A percentile compares a stretch with the other conserved stretches of the same genome.
These are phyloP conservation scores for Magallana gigas DNA, from an alignment of 1,140 invertebrate genomes.

Conservation along the genomic window DNA sequence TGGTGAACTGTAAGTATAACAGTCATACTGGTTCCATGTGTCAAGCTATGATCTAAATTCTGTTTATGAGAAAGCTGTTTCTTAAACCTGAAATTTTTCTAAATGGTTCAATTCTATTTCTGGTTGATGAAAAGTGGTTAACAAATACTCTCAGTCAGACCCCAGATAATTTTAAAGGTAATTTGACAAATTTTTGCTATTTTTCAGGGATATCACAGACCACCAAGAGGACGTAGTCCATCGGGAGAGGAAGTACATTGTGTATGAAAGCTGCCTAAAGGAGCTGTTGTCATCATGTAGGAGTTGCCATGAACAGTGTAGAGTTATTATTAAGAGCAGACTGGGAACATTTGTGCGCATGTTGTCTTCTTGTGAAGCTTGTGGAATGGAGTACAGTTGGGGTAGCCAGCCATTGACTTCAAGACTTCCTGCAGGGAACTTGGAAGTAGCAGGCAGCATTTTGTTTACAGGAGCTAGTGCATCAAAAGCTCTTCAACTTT, in stretches of 20 bases:
- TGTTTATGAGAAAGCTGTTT: neutral
- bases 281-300: neutral
- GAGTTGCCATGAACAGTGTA: conserved; percentile 4
- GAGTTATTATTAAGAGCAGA: conserved; percentile 8
- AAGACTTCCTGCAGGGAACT: conserved; percentile 33
- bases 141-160: neutral
- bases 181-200: neutral
- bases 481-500: conserved; percentile 15
- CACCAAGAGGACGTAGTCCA: neutral
- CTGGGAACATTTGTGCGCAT: neutral
- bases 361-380: neutral
- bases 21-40: neutral
- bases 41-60: neutral
- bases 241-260: conserved; percentile 11
- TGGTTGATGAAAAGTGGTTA: too few relatives aligned
- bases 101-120: neutral
- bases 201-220: conserved; percentile 39
- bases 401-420: conserved; percentile 26
- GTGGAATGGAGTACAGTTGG: conserved; percentile 29
- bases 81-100: neutral
- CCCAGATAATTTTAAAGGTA: neutral
- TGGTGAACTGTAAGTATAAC: too few relatives aligned
- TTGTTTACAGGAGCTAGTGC: conserved; percentile 21
- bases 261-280: conserved; percentile 4
- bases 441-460: conserved; percentile 10